Evolutionary conservation across 2,888 invertebrate species (phyloP).

Genomic region (Thelaira solivaga): DNA sequence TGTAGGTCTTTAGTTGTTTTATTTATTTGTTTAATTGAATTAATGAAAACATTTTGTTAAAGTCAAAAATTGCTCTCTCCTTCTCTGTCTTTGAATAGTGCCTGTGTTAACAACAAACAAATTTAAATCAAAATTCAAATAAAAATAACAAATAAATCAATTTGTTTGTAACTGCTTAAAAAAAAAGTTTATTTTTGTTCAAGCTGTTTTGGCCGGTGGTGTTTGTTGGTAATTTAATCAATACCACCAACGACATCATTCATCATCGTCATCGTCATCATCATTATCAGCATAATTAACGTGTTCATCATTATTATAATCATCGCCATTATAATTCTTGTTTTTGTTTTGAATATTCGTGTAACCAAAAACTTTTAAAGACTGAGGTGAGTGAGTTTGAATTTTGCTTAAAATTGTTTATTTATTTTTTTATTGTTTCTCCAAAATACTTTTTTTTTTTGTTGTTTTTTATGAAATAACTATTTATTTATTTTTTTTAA

Average conservation of each 20-base stretch:
- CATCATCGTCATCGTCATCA: not conserved
- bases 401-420: too few relatives aligned
- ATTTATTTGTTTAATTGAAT: conserved; percentile 8
- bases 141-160: conserved; percentile 21
- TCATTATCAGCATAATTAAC: not conserved
- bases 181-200: not conserved
- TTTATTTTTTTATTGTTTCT: not conserved
- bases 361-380: conserved; percentile 63
- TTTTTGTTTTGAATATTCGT: conserved; percentile 46
- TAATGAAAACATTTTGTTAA: conserved; percentile 11
- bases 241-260: conserved; percentile 6
- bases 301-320: too few relatives aligned
- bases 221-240: conserved; percentile 49
- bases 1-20: conserved; percentile 24
- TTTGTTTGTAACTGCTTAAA: conserved; percentile 47
- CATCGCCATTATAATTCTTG: not conserved
- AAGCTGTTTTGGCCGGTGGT: conserved; percentile 14
- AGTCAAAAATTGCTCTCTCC: not conserved
- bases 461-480: conserved; percentile 29
- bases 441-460: conserved; percentile 19
- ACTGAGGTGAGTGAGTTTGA: conserved; percentile 62
- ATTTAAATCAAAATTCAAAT: not conserved
- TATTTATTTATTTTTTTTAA: conserved; percentile 15
- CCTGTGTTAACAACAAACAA: conserved; percentile 9
- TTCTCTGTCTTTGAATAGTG: too few relatives aligned